These are phyloP conservation scores for Zaprionus vittiger DNA, from an alignment of 1,140 invertebrate genomes.

Conservation along the genomic window DNA sequence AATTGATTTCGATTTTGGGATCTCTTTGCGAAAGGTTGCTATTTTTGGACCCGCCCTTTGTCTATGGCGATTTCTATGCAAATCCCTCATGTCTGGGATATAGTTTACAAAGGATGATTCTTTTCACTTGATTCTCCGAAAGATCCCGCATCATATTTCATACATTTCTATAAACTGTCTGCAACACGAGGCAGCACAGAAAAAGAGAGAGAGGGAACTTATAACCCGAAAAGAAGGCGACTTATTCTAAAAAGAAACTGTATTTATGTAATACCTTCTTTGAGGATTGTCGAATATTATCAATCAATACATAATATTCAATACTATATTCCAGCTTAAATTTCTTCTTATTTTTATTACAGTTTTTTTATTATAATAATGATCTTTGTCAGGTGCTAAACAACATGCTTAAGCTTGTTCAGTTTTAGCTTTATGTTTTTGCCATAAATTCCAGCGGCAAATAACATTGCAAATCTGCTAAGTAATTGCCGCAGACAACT, in stretches of 20 bases:
- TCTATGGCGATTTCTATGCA: conserved; percentile 13
- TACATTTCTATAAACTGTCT: neutral
- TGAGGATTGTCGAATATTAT: neutral
- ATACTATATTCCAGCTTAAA: neutral
- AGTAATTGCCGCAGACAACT: conserved; percentile 23
- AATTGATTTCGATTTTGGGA: conserved; percentile 39
- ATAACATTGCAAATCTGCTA: conserved; percentile 13
- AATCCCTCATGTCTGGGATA: conserved; percentile 1
- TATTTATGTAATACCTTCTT: conserved; percentile 5
- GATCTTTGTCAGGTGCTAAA: conserved; percentile 17
- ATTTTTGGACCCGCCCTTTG: conserved; percentile 29
- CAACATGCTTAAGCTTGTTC: conserved; percentile 28
- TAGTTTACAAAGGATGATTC: conserved; percentile 1
- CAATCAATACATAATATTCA: neutral
- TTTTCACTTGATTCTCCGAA: neutral
- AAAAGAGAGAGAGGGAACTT: neutral
- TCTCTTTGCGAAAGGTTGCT: conserved; percentile 1
- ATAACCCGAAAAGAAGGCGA: neutral
- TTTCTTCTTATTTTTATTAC: neutral
- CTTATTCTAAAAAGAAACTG: neutral
- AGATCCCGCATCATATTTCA: neutral
- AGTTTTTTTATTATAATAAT: conserved; percentile 1
- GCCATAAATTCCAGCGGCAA: conserved; percentile 5
- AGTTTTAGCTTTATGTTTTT: conserved; percentile 5
- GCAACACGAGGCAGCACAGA: neutral